Percentiles rank a stretch among this genome's conserved stretches.
These are phyloP conservation scores for Sternotherus odoratus DNA, from an alignment of 2,797 vertebrate genomes.

Conservation along the genomic window DNA sequence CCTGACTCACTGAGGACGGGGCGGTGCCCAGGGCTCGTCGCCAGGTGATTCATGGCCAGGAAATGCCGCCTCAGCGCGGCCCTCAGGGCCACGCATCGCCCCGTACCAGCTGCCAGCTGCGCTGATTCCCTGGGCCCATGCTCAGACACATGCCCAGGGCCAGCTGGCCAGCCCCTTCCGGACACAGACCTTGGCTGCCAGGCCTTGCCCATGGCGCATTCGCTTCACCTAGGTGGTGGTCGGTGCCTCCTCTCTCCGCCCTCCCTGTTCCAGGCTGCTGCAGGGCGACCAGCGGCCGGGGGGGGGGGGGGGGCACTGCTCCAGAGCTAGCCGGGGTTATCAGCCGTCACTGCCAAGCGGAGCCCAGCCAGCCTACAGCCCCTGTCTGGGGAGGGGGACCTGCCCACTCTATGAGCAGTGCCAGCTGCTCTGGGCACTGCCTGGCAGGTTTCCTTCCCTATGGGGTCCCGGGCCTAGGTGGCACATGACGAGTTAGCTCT, in stretches of 20 bases:
- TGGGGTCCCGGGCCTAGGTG: not conserved
- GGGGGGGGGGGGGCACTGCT: not conserved
- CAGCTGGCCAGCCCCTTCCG: not conserved
- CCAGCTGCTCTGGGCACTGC: not conserved
- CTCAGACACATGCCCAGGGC: too few species aligned
- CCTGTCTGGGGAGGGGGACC: not conserved
- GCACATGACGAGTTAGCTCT: not conserved
- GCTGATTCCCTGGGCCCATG: not conserved
- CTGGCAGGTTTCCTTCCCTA: not conserved
- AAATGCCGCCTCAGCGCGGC: not conserved
- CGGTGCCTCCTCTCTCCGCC: not conserved
- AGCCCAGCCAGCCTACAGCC: not conserved
- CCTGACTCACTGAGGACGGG: not conserved
- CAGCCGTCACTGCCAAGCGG: not conserved
- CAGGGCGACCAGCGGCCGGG: rapidly evolving
- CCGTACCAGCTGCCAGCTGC: not conserved
- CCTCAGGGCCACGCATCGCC: not conserved
- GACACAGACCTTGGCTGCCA: not conserved
- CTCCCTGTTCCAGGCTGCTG: not conserved
- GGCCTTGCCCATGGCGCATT: not conserved
- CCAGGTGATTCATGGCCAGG: not conserved
- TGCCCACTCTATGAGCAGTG: not conserved
- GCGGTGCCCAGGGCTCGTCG: not conserved
- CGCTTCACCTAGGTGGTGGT: not conserved
- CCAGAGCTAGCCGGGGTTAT: not conserved